phyloP scores from a whole-genome alignment of 2,797 vertebrate genomes.

The Prionace glauca region DNA sequence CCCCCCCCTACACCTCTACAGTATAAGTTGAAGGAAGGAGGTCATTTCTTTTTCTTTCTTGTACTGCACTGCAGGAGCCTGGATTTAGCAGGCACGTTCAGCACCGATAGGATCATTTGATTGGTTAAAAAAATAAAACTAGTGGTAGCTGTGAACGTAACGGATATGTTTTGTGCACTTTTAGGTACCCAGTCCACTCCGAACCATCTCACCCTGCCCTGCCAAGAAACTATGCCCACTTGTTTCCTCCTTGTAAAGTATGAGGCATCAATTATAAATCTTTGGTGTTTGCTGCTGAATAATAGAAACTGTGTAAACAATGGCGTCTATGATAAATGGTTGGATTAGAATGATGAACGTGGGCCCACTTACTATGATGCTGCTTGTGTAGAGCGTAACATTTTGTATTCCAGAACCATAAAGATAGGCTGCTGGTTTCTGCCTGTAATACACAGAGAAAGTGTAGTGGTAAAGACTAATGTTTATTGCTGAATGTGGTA shows the following conservation, averaged over 20 bases:
- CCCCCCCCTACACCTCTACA: too few relatives aligned
- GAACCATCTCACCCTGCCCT: too few relatives aligned
- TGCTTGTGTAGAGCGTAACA: neutral
- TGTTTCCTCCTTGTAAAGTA: neutral
- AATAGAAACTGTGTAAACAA: neutral
- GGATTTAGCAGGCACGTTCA: neutral
- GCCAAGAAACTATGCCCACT: neutral
- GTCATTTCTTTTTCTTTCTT: neutral
- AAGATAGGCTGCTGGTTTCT: neutral
- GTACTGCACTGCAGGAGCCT: too few relatives aligned
- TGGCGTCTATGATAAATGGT: too few relatives aligned
- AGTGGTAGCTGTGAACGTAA: too few relatives aligned
- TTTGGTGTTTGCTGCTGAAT: neutral
- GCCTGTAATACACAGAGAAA: neutral
- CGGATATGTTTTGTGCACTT: too few relatives aligned
- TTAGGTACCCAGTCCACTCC: too few relatives aligned
- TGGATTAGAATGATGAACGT: neutral
- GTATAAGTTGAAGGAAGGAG: neutral
- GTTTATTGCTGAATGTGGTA: neutral
- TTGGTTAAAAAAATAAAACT: neutral
- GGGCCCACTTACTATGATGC: neutral
- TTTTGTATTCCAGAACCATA: neutral
- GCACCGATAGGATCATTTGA: neutral
- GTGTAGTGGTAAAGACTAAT: neutral
- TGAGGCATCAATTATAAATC: neutral